Conservation (phyloP, 1,140 invertebrate species). For the Conus ventricosus region DNA sequence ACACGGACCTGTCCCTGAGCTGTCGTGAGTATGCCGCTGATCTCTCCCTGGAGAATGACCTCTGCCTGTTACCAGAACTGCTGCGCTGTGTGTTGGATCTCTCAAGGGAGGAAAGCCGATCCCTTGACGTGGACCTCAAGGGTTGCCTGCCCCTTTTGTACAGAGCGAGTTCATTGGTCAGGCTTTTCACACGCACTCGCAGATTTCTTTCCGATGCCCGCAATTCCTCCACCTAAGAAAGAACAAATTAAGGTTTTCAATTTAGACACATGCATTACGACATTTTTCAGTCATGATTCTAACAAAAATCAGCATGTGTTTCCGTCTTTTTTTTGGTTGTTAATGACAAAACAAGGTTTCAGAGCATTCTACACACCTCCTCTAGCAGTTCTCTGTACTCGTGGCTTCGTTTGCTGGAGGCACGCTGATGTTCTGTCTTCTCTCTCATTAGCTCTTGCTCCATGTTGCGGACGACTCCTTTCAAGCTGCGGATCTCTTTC, state of each 20-base stretch:
- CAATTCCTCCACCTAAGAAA: conserved; percentile 70
- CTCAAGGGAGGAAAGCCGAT: conserved; percentile 24
- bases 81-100: conserved; percentile 22
- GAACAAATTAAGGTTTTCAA: conserved; percentile 9
- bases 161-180: conserved; percentile 73
- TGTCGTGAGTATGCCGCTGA: conserved; percentile 13
- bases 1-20: conserved; percentile 56
- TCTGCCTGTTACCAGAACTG: conserved; percentile 50
- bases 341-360: too few relatives aligned
- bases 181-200: conserved; percentile 69
- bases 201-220: conserved; percentile 72
- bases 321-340: too few relatives aligned
- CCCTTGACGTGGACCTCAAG: conserved; percentile 30
- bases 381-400: conserved; percentile 69
- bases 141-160: conserved; percentile 60
- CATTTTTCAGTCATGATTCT: too few relatives aligned
- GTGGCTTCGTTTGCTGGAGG: conserved; percentile 63
- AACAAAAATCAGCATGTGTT: too few relatives aligned
- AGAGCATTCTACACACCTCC: conserved; percentile 58
- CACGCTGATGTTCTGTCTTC: conserved; percentile 68
- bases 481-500: conserved; percentile 69
- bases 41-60: conserved; percentile 48
- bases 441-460: conserved; percentile 73
- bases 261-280: neutral
- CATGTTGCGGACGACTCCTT: conserved; percentile 66